Evolutionary conservation across 2,888 invertebrate genomes (phyloP).

Genomic region (Drosophila nigritarsus): DNA sequence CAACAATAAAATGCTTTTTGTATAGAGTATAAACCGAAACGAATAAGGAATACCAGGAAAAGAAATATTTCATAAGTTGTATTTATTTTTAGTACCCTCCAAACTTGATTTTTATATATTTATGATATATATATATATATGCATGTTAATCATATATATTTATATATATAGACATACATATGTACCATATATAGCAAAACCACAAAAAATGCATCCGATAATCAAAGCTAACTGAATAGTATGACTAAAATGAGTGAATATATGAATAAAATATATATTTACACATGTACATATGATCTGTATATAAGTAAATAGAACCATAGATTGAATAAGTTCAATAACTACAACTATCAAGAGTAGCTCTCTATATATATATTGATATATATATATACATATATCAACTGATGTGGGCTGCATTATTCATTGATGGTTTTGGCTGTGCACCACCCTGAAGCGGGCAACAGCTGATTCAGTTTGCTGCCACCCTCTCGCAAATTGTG

Average conservation of each 20-base stretch:
- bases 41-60: too few species aligned
- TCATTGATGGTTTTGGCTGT: constrained; percentile 5
- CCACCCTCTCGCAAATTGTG: constrained; percentile 22
- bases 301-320: background rate
- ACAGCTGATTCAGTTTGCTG: constrained; percentile 56
- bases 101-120: too few species aligned
- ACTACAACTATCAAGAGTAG: too few species aligned
- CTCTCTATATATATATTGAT: background rate
- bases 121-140: too few species aligned
- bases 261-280: background rate
- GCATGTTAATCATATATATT: too few species aligned
- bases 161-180: too few species aligned
- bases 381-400: too few species aligned
- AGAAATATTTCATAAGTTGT: too few species aligned
- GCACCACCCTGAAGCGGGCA: background rate
- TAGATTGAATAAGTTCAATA: background rate
- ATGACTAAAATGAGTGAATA: background rate
- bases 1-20: too few species aligned
- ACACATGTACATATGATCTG: background rate
- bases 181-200: too few species aligned
- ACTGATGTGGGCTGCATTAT: constrained; percentile 25
- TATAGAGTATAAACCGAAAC: too few species aligned
- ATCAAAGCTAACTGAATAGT: background rate
- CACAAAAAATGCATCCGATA: background rate
- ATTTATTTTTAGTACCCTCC: too few species aligned